Percentiles rank a stretch among this genome's conserved stretches.
These are phyloP conservation scores for Apamea anceps DNA, from an alignment of 2,888 invertebrate genomes.

Conservation along the genomic window DNA sequence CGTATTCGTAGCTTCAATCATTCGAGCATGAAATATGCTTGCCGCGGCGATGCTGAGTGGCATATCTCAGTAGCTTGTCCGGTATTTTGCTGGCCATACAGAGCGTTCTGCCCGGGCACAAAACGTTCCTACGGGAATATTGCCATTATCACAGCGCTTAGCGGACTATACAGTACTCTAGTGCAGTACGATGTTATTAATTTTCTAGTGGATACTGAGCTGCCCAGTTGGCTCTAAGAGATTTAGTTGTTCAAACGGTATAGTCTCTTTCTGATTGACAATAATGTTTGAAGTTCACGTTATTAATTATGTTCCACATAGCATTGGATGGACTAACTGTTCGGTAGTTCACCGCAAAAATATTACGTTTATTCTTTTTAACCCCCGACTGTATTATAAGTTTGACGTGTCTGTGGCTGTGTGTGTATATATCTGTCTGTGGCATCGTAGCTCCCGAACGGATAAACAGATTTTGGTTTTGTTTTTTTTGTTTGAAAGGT, in stretches of 20 bases:
- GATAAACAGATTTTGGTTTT: too few species aligned
- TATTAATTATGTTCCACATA: background rate
- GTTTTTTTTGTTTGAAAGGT: too few species aligned
- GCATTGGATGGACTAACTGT: background rate
- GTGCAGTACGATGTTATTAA: constrained; percentile 45
- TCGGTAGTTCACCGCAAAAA: too few species aligned
- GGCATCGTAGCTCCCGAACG: too few species aligned
- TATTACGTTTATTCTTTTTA: too few species aligned
- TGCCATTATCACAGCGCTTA: constrained; percentile 55
- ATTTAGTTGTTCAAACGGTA: constrained; percentile 24
- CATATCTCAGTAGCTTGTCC: constrained; percentile 22
- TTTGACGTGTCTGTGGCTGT: too few species aligned
- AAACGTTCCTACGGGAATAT: constrained; percentile 56
- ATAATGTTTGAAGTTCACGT: background rate
- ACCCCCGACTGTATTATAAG: too few species aligned
- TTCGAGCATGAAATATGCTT: constrained; percentile 35
- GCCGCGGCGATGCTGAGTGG: constrained; percentile 19
- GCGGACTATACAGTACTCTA: background rate
- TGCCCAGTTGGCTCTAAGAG: constrained; percentile 9
- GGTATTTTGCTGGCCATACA: constrained; percentile 45
- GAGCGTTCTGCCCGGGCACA: constrained; percentile 33
- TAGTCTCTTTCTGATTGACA: background rate
- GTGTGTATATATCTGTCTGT: too few species aligned
- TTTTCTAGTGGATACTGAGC: constrained; percentile 44
- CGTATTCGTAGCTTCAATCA: constrained; percentile 6